Evolutionary conservation across 2,797 vertebrate species (phyloP).

Genomic region (Etheostoma nigrum): DNA sequence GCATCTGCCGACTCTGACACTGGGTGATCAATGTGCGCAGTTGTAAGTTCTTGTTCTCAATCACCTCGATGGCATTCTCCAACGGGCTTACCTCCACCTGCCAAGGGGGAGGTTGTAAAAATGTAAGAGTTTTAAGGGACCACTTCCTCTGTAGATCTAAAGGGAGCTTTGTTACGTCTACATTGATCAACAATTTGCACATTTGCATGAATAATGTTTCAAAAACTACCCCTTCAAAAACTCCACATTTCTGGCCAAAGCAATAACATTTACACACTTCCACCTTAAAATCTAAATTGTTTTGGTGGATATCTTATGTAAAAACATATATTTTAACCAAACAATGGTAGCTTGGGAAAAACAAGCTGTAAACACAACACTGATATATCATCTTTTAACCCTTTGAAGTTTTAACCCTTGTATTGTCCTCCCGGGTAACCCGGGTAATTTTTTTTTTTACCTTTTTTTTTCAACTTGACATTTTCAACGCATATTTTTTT

Average conservation of each 20-base stretch:
- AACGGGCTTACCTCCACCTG: conserved; percentile 98
- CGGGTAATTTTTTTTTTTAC: too few species aligned
- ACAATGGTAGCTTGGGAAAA: neutral
- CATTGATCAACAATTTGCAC: neutral
- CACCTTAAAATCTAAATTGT: neutral
- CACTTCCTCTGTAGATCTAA: neutral
- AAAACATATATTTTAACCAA: neutral
- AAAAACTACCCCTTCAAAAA: neutral
- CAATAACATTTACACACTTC: neutral
- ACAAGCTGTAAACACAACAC: neutral
- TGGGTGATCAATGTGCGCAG: conserved; percentile 94
- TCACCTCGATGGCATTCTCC: conserved; percentile 97
- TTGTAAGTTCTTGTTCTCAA: conserved; percentile 98
- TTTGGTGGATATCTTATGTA: too few species aligned
- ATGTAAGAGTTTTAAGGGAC: neutral
- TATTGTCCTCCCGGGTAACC: too few species aligned
- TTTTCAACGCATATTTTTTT: too few species aligned
- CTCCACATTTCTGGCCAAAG: neutral
- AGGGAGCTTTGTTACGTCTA: neutral
- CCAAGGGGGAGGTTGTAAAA: neutral
- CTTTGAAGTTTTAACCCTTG: too few species aligned
- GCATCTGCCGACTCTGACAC: conserved; percentile 96
- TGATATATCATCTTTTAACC: neutral
- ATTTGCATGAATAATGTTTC: neutral
- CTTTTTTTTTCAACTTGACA: too few species aligned